These are phyloP conservation scores for Campoplex nolae DNA, from an alignment of 2,888 invertebrate species.

Conservation along the genomic window DNA sequence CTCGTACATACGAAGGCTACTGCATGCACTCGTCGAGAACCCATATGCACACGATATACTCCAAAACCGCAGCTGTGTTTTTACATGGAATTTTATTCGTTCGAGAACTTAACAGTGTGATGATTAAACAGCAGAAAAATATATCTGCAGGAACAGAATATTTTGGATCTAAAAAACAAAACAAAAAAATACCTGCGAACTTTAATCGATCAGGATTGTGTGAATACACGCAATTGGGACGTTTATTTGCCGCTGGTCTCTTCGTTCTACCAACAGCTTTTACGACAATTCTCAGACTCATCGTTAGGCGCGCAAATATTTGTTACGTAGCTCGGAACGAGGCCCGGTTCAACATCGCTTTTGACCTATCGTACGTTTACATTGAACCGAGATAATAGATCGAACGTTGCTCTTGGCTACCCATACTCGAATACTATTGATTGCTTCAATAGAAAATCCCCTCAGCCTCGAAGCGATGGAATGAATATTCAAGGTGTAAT, in stretches of 20 bases:
- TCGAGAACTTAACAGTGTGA: background rate
- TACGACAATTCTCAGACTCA: slow-evolving; percentile 34
- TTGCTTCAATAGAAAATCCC: background rate
- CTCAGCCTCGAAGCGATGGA: background rate
- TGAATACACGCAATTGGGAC: slow-evolving; percentile 10
- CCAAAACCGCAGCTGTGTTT: background rate
- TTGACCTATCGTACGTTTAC: slow-evolving; percentile 29
- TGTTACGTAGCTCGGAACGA: slow-evolving; percentile 17
- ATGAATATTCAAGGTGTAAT: background rate
- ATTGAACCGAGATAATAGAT: slow-evolving; percentile 28
- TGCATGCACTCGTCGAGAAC: background rate
- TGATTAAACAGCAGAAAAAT: background rate
- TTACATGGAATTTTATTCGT: too few relatives aligned
- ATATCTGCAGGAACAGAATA: background rate
- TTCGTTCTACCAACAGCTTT: slow-evolving; percentile 21
- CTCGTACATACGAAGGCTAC: slow-evolving; percentile 15
- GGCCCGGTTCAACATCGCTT: slow-evolving; percentile 5
- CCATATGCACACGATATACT: background rate
- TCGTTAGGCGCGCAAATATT: slow-evolving; percentile 55
- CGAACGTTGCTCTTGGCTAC: background rate
- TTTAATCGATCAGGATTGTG: slow-evolving; percentile 16
- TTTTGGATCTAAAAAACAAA: background rate
- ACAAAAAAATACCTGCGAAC: background rate
- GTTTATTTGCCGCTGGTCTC: slow-evolving; percentile 19
- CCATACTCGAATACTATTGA: background rate